Evolutionary conservation across 2,888 invertebrate species (phyloP).

Genomic region (Saturnia pavonia): DNA sequence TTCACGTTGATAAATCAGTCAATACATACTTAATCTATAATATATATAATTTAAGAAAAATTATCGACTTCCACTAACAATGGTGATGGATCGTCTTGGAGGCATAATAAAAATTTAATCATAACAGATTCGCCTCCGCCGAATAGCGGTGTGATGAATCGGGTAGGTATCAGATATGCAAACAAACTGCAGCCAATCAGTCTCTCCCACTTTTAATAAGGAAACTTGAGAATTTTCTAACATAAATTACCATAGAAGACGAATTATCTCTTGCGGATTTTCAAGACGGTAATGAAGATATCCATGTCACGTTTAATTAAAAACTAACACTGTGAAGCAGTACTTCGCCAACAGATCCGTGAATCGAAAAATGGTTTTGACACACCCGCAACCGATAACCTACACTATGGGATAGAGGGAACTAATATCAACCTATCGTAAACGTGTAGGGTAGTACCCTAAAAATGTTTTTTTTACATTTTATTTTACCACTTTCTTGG

Average conservation of each 20-base stretch:
- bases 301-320: neutral
- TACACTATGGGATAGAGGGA: no score
- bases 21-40: neutral
- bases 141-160: slow-evolving; percentile 59
- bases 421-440: no score
- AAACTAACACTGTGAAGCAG: no score
- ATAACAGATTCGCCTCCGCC: slow-evolving; percentile 33
- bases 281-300: neutral
- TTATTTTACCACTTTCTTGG: no score
- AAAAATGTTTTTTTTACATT: no score
- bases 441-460: no score
- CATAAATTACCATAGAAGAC: slow-evolving; percentile 14
- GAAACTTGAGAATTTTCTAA: slow-evolving; percentile 14
- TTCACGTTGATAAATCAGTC: neutral
- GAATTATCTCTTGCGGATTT: slow-evolving; percentile 11
- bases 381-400: no score
- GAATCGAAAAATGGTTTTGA: no score
- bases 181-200: slow-evolving; percentile 65
- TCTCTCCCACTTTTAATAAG: slow-evolving; percentile 28
- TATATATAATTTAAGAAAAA: slow-evolving; percentile 2
- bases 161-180: slow-evolving; percentile 60
- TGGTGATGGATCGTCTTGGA: slow-evolving; percentile 42
- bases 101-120: slow-evolving; percentile 46
- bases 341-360: no score
- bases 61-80: slow-evolving; percentile 31